A percentile compares a stretch with the other conserved stretches of the same genome.
phyloP scores from a whole-genome alignment of 2,888 invertebrate species.

The Hydriomena furcata region DNA sequence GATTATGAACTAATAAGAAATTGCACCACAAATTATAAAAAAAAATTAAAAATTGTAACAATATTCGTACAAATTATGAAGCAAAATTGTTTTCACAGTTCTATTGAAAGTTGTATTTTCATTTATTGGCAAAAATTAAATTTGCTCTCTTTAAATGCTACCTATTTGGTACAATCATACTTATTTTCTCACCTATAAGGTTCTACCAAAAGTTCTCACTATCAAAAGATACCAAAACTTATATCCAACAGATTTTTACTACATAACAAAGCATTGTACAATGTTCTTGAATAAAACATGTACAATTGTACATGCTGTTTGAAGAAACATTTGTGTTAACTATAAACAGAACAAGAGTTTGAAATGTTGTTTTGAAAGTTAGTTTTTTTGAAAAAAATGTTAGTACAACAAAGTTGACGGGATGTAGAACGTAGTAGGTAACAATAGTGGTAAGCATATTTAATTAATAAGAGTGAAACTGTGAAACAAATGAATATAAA shows the following conservation, averaged over 20 bases:
- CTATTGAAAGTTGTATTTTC: neutral
- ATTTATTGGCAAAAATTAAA: neutral
- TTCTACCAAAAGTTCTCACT: no score
- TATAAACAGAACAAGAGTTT: no score
- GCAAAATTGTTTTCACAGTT: slow-evolving; percentile 6
- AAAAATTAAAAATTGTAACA: neutral
- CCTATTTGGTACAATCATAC: no score
- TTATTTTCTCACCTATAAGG: no score
- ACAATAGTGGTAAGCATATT: slow-evolving; percentile 67
- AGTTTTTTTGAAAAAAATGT: slow-evolving; percentile 42
- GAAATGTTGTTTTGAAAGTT: slow-evolving; percentile 21
- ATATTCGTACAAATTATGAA: slow-evolving; percentile 5
- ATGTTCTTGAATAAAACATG: no score
- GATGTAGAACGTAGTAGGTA: slow-evolving; percentile 48
- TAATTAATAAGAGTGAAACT: slow-evolving; percentile 70
- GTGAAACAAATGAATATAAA: slow-evolving; percentile 75
- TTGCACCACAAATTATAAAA: slow-evolving; percentile 5
- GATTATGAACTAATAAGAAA: neutral
- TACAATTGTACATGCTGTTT: no score
- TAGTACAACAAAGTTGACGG: slow-evolving; percentile 46
- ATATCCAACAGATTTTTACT: no score
- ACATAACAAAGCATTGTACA: no score
- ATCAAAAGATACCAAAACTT: no score
- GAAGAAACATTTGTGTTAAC: no score
- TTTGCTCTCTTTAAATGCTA: neutral